These are phyloP conservation scores for Sialia sialis DNA, from an alignment of 2,113 vertebrate species.

Conservation along the genomic window DNA sequence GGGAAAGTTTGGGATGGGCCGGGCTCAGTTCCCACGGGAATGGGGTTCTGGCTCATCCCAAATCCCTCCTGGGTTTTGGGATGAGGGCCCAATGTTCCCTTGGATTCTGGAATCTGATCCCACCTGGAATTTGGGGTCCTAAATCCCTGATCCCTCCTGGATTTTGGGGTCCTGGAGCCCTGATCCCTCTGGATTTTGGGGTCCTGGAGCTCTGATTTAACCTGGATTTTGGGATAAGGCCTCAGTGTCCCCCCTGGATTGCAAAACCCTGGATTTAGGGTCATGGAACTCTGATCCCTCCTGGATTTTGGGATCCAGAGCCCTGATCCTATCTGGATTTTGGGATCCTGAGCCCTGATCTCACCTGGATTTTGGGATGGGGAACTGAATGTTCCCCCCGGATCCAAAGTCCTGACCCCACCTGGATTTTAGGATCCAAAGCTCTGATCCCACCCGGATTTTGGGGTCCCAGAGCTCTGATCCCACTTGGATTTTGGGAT, in stretches of 20 bases:
- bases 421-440: neutral
- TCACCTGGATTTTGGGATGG: neutral
- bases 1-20: neutral
- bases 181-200: no score
- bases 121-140: neutral
- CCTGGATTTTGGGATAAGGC: no score
- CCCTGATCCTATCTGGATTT: no score
- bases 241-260: no score
- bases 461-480: neutral
- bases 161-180: neutral
- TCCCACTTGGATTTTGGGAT: neutral
- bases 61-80: neutral
- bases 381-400: no score
- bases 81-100: rapidly evolving
- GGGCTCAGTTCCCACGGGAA: neutral
- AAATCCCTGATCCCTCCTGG: rapidly evolving
- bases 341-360: neutral
- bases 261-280: neutral
- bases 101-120: rapidly evolving
- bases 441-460: neutral
- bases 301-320: neutral
- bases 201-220: no score
- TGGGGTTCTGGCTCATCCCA: neutral
- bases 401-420: neutral
- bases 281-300: rapidly evolving